A percentile compares a stretch with the other conserved stretches of the same genome.
Conservation (phyloP, 1,140 invertebrate species). For the Heliconius congener region DNA sequence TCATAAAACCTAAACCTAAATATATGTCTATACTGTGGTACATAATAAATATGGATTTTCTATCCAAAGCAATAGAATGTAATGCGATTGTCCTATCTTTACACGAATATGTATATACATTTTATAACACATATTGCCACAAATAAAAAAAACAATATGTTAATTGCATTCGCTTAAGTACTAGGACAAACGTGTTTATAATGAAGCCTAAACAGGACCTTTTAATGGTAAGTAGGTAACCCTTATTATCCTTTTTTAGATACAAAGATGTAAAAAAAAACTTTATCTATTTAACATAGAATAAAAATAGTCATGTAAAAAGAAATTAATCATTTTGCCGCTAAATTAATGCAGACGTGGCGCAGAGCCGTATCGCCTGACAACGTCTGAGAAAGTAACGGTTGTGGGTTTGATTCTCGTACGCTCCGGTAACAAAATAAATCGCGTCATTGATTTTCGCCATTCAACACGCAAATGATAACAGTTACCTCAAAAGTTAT, state of each 20-base stretch:
- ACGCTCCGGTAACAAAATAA: no score
- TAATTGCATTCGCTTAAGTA: background rate
- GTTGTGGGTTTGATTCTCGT: no score
- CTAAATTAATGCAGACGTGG: no score
- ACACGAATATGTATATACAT: background rate
- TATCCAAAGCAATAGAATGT: background rate
- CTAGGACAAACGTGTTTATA: background rate
- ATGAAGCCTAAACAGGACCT: background rate
- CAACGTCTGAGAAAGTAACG: no score
- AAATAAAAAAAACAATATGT: no score
- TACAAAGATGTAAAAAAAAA: background rate
- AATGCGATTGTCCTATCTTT: background rate
- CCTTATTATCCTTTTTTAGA: conserved; percentile 1
- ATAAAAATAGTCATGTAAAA: no score
- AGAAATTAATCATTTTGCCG: no score
- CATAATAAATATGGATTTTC: conserved; percentile 4
- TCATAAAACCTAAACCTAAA: background rate
- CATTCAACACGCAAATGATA: no score
- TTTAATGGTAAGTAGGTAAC: background rate
- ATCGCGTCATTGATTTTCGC: no score
- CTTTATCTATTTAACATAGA: background rate
- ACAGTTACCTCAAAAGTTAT: no score
- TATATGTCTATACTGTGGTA: background rate
- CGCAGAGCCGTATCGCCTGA: no score
- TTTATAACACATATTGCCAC: no score